Evolutionary conservation across 2,888 invertebrate genomes (phyloP), one percentile per base, ranked within the genome.

Genomic region (Nemotelus pantherinus): DNA sequence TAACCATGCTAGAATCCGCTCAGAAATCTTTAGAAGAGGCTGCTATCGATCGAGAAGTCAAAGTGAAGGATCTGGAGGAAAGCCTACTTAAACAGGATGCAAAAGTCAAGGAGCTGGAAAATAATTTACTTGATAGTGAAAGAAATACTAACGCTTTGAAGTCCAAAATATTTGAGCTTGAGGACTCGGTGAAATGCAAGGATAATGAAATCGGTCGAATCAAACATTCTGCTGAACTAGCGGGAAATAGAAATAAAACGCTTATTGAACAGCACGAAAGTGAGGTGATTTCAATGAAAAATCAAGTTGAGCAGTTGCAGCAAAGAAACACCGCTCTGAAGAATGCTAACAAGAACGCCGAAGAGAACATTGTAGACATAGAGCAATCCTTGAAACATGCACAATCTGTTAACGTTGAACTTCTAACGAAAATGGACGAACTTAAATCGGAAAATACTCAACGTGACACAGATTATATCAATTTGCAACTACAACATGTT

Each of bases 381-480:
- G 74, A 74, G 44, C 39, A 47, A 3, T 74, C 74, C 6, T 41
- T 74, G 39, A 60, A 63, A 39, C 60, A 74, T 41, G 60, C 74
- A 3, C 74, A 74, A 74, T 9, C 74, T 3, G 74, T 74, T 9
- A 74, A 74, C 48, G 74, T 74, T 10, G 74, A 74, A 74, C 50
- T 74, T 9, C 60, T 74, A 4, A 5, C 60, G 4, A 60, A 74
- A 74, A 47, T 74, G 9, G 74, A 74, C 9, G 74, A 74, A 48
- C 45, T 74, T n/a, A 74, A 74, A 41, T 47, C 60, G 41, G 74
- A 74, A 9, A 63, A 39, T 9, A 63, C 74, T 3, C 39, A 74
- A 74, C 74, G 74, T 48, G 74, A 74, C 9, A 74, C 74, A 6
- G 74, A 74, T 39, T 74, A 63, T 63, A 74, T 74, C 39, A 72